phyloP scores from a whole-genome alignment of 2,888 invertebrate genomes.

The Allygus modestus region DNA sequence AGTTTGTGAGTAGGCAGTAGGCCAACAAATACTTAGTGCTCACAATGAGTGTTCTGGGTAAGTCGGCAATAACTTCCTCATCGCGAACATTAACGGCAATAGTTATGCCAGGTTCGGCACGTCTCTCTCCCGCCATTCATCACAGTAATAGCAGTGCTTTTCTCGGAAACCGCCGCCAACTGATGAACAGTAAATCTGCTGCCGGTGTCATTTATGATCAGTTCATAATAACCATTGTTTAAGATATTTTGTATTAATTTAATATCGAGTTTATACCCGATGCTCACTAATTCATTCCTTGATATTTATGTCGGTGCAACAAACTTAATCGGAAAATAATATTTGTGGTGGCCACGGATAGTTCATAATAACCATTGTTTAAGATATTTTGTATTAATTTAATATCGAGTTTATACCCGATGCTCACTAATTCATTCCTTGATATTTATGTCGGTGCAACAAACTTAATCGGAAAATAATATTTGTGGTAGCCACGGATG shows the following conservation, averaged over 20 bases:
- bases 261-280: background rate
- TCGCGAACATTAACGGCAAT: conserved; percentile 15
- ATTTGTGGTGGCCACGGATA: too few relatives aligned
- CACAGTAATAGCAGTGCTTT: background rate
- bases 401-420: background rate
- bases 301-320: too few relatives aligned
- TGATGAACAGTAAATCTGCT: conserved; percentile 40
- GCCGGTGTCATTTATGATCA: background rate
- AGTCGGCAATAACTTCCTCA: conserved; percentile 30
- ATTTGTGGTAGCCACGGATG: too few relatives aligned
- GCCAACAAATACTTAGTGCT: too few relatives aligned
- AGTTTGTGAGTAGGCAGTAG: too few relatives aligned
- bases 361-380: background rate
- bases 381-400: background rate
- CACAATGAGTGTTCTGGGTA: background rate
- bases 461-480: too few relatives aligned
- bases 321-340: too few relatives aligned
- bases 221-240: background rate
- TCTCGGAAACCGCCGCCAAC: background rate
- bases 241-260: background rate
- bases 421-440: too few relatives aligned
- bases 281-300: too few relatives aligned
- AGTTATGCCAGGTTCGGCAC: conserved; percentile 10
- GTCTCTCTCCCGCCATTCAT: conserved; percentile 7
- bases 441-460: too few relatives aligned